A percentile compares a stretch with the other conserved stretches of the same genome.
phyloP scores from a whole-genome alignment of 2,113 vertebrate genomes.

The Pundamilia nyererei region DNA sequence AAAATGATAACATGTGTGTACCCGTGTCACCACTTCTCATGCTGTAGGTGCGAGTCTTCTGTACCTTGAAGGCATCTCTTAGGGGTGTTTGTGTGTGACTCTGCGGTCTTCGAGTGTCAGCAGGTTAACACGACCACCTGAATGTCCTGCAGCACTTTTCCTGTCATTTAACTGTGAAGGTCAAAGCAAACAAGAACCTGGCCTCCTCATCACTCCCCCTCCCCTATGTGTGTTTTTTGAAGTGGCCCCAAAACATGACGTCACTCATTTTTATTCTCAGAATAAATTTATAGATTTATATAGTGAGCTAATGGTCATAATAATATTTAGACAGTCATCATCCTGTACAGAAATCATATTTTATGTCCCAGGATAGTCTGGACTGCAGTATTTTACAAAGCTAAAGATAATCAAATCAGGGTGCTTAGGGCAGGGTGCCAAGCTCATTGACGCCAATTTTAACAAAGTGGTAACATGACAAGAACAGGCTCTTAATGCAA shows the following conservation, averaged over 20 bases:
- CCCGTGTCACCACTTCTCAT: background rate
- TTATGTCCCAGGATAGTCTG: background rate
- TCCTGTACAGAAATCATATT: background rate
- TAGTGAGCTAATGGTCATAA: background rate
- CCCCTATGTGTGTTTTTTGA: background rate
- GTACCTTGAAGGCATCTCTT: background rate
- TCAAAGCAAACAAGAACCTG: background rate
- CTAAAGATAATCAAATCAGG: conserved; percentile 3
- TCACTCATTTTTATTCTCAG: background rate
- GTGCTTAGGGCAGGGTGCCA: background rate
- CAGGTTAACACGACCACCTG: conserved; percentile 7
- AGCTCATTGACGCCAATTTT: background rate
- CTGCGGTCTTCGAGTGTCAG: background rate
- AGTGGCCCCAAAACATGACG: rapidly evolving
- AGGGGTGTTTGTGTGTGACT: background rate
- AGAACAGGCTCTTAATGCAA: conserved; percentile 2
- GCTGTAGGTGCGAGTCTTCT: background rate
- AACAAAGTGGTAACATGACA: background rate
- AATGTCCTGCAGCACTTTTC: background rate
- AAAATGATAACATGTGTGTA: background rate
- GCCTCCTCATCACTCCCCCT: background rate
- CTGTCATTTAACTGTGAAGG: background rate
- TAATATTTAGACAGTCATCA: background rate
- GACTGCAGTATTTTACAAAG: background rate
- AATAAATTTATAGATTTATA: background rate